These are phyloP conservation scores for Lindbergichthys nudifrons DNA, from an alignment of 2,797 vertebrate species.

Conservation along the genomic window DNA sequence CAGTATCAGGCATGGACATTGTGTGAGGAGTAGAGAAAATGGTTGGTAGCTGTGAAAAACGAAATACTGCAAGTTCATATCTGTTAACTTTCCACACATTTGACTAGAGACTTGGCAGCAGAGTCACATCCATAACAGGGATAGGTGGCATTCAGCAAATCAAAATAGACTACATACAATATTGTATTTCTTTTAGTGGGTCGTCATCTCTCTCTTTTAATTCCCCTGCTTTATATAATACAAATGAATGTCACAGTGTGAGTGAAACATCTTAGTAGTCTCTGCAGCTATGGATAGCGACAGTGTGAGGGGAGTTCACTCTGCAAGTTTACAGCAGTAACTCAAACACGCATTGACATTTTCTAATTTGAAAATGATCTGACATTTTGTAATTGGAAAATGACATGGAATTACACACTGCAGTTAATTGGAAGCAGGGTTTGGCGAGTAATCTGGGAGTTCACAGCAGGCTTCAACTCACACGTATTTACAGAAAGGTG, in stretches of 20 bases:
- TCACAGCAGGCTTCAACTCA: constrained; percentile 37
- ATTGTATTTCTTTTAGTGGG: background rate
- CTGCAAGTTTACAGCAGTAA: constrained; percentile 31
- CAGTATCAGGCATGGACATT: constrained; percentile 2
- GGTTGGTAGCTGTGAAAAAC: constrained; percentile 10
- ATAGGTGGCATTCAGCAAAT: background rate
- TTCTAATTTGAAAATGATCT: constrained; percentile 43
- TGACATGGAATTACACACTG: constrained; percentile 48
- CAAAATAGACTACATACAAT: background rate
- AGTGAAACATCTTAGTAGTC: background rate
- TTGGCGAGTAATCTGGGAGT: constrained; percentile 49
- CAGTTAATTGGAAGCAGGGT: constrained; percentile 55
- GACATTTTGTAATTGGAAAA: constrained; percentile 45
- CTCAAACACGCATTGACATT: constrained; percentile 42
- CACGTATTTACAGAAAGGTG: constrained; percentile 56
- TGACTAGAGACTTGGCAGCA: background rate
- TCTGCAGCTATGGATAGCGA: constrained; percentile 1
- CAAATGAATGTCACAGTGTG: background rate
- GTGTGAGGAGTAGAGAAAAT: constrained; percentile 6
- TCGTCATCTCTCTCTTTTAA: background rate
- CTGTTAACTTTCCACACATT: background rate
- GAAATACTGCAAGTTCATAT: background rate
- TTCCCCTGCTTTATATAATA: constrained; percentile 5
- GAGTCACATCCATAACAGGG: background rate
- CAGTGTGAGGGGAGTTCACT: constrained; percentile 8